Evolutionary conservation across 1,140 invertebrate species (phyloP).

Genomic region (Ceratosolen fusciceps): DNA sequence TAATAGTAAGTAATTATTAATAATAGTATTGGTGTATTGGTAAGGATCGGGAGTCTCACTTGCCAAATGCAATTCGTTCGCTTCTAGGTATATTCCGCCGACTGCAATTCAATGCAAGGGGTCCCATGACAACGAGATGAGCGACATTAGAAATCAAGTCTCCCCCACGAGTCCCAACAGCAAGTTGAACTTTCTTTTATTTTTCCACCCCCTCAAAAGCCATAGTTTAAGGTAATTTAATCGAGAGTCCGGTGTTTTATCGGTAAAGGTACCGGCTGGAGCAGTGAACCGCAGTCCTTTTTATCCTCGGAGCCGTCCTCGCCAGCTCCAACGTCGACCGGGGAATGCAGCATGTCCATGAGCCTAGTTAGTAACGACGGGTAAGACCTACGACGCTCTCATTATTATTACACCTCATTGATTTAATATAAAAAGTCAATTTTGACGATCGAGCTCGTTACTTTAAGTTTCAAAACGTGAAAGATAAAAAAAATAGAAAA

Average conservation of each 20-base stretch:
- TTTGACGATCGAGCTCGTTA: too few relatives aligned
- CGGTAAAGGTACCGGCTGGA: slow-evolving; percentile 67
- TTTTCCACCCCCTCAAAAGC: background rate
- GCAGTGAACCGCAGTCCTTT: slow-evolving; percentile 74
- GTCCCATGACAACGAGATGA: slow-evolving; percentile 58
- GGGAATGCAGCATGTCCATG: slow-evolving; percentile 76
- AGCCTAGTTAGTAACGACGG: slow-evolving; percentile 77
- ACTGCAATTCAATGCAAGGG: slow-evolving; percentile 63
- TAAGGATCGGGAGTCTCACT: too few relatives aligned
- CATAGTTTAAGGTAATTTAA: background rate
- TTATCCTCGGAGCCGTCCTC: slow-evolving; percentile 80
- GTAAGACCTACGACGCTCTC: slow-evolving; percentile 65
- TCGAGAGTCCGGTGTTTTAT: background rate
- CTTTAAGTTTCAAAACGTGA: too few relatives aligned
- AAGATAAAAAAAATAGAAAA: too few relatives aligned
- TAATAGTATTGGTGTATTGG: too few relatives aligned
- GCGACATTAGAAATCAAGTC: slow-evolving; percentile 63
- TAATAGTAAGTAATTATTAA: background rate
- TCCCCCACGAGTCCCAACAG: slow-evolving; percentile 71
- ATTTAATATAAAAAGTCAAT: too few relatives aligned
- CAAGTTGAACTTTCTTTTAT: slow-evolving; percentile 52
- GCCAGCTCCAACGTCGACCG: slow-evolving; percentile 75
- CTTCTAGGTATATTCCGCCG: slow-evolving; percentile 62
- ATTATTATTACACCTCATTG: background rate
- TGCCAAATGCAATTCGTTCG: too few relatives aligned